A percentile compares a stretch with the other conserved stretches of the same genome.
These are phyloP conservation scores for Colaptes auratus DNA, from an alignment of 2,113 vertebrate species.

Conservation along the genomic window DNA sequence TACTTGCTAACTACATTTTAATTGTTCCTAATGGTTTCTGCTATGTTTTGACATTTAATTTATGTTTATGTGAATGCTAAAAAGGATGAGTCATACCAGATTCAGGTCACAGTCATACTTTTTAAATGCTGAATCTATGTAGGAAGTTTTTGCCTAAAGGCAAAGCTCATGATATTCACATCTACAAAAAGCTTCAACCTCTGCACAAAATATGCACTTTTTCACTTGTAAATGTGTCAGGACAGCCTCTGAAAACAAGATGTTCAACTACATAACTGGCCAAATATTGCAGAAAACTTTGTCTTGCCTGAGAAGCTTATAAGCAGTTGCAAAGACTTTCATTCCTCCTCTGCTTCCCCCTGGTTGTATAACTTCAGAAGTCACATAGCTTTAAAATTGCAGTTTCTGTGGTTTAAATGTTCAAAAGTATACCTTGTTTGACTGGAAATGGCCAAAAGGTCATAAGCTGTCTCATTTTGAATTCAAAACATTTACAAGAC, in stretches of 20 bases:
- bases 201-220: neutral
- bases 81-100: neutral
- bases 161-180: neutral
- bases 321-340: neutral
- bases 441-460: neutral
- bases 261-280: neutral
- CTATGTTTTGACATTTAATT: neutral
- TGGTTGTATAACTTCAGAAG: neutral
- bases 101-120: neutral
- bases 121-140: neutral
- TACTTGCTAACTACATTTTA: conserved; percentile 17
- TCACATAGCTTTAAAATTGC: neutral
- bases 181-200: neutral
- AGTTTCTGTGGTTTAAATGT: neutral
- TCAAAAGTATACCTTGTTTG: neutral
- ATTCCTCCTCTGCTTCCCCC: neutral
- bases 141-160: neutral
- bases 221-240: neutral
- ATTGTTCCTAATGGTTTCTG: conserved; percentile 10
- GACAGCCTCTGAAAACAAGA: neutral
- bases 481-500: neutral
- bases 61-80: neutral
- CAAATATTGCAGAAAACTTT: neutral
- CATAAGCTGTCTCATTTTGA: neutral
- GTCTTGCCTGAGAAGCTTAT: neutral